These are phyloP conservation scores for Euthynnus affinis DNA, from an alignment of 2,797 vertebrate genomes.

Conservation along the genomic window DNA sequence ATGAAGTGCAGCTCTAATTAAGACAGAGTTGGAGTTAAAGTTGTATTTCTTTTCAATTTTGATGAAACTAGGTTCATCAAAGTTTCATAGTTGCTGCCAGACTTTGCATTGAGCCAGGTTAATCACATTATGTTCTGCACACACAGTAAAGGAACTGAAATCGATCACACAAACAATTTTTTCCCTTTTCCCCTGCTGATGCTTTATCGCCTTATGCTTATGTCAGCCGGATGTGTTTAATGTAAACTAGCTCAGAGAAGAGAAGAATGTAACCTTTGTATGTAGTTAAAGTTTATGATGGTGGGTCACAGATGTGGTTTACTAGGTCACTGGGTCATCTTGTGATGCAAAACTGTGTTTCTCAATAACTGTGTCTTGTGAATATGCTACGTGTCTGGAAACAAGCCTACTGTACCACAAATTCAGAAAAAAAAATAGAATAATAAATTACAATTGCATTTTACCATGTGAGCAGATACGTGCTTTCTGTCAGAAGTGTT, in stretches of 20 bases:
- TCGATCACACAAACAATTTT: not conserved
- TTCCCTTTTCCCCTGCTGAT: not conserved
- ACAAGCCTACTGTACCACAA: not conserved
- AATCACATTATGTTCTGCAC: constrained; percentile 10
- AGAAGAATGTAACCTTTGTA: constrained; percentile 20
- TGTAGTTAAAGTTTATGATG: not conserved
- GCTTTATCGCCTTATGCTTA: too few species aligned
- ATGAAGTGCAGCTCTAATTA: not conserved
- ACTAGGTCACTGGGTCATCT: constrained; percentile 12
- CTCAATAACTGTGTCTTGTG: not conserved
- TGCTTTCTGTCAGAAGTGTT: not conserved
- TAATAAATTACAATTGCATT: not conserved
- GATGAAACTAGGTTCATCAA: not conserved
- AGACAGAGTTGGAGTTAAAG: not conserved
- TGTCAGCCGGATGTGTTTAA: constrained; percentile 7
- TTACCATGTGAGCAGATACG: not conserved
- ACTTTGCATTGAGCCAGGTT: constrained; percentile 4
- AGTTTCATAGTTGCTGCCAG: not conserved
- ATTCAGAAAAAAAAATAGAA: not conserved
- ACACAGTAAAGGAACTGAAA: not conserved
- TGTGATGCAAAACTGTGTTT: not conserved
- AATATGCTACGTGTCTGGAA: not conserved
- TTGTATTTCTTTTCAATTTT: not conserved
- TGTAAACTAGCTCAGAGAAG: not conserved
- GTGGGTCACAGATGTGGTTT: not conserved